Percentiles rank a stretch among this genome's conserved stretches.
Evolutionary conservation across 2,888 invertebrate species (phyloP).

Genomic region (Lypha dubia): DNA sequence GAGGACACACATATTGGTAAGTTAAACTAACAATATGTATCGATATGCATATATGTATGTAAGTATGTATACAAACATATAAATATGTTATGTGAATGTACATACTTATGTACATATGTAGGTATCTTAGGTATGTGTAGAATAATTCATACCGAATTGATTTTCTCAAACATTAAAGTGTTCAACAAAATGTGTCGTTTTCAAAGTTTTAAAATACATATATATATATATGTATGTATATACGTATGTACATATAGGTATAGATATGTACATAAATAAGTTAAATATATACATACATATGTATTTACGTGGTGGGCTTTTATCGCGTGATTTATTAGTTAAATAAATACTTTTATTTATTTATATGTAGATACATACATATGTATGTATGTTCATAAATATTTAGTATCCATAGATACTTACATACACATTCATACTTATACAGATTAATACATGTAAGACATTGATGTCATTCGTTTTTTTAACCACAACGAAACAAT

Average conservation of each 20-base stretch:
- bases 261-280: background rate
- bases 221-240: background rate
- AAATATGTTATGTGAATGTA: constrained; percentile 5
- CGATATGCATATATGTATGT: background rate
- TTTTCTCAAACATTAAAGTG: constrained; percentile 34
- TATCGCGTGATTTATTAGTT: constrained; percentile 70
- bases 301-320: constrained; percentile 22
- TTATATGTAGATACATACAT: constrained; percentile 1
- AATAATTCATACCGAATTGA: constrained; percentile 11
- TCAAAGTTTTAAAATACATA: background rate
- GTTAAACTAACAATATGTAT: constrained; percentile 67
- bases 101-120: background rate
- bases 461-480: constrained; percentile 43
- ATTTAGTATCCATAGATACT: background rate
- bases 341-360: constrained; percentile 23
- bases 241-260: background rate
- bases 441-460: constrained; percentile 5
- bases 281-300: constrained; percentile 1
- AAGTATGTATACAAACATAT: background rate
- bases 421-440: background rate
- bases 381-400: background rate
- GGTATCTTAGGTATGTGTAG: constrained; percentile 25
- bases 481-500: constrained; percentile 25
- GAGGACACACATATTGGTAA: constrained; percentile 94
- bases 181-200: background rate